Evolutionary conservation across 1,140 invertebrate species (phyloP).

Genomic region (Papilio polyxenes): DNA sequence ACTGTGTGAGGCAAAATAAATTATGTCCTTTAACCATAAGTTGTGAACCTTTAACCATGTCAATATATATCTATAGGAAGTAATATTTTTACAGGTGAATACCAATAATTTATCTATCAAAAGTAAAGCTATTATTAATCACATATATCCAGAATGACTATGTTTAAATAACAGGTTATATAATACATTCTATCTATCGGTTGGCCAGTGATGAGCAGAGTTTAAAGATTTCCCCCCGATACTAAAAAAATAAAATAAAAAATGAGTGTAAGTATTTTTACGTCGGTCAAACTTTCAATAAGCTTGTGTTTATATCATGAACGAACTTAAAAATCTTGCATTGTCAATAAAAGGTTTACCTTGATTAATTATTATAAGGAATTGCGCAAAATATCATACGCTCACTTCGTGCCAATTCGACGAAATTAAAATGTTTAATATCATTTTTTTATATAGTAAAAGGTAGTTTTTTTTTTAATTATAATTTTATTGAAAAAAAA

Average conservation of each 20-base stretch:
- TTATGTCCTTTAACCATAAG: too few species aligned
- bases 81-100: neutral
- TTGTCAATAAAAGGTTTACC: constrained; percentile 6
- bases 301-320: neutral
- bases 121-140: neutral
- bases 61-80: neutral
- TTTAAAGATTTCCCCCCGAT: too few species aligned
- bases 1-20: too few species aligned
- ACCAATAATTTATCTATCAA: too few species aligned
- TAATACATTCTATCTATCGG: too few species aligned
- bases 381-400: constrained; percentile 20
- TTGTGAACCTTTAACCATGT: too few species aligned
- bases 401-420: constrained; percentile 13
- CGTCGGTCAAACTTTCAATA: neutral
- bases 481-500: neutral
- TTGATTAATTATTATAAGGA: constrained; percentile 16
- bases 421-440: constrained; percentile 12
- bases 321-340: neutral
- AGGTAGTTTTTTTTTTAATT: neutral
- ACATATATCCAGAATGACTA: too few species aligned
- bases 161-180: too few species aligned
- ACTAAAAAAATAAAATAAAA: too few species aligned
- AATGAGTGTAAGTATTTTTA: neutral
- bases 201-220: too few species aligned
- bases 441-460: neutral